phyloP scores from a whole-genome alignment of 2,888 invertebrate species.

The Alitta virens region DNA sequence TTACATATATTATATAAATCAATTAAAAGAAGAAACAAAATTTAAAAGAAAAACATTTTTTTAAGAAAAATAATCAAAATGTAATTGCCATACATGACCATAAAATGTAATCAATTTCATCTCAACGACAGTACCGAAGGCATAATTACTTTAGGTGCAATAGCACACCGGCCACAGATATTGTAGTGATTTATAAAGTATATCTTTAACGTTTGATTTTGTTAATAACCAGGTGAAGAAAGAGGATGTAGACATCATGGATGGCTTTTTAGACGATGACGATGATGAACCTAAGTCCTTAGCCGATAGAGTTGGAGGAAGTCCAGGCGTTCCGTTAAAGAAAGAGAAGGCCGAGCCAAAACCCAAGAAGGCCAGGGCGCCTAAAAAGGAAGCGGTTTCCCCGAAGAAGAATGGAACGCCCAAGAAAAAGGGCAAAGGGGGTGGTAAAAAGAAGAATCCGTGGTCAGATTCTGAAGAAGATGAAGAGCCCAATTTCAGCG shows the following conservation, averaged over 20 bases:
- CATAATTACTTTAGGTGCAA: no score
- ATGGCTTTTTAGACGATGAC: constrained; percentile 13
- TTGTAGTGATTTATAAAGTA: no score
- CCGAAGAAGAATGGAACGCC: constrained; percentile 4
- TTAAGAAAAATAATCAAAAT: no score
- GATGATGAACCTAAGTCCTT: constrained; percentile 9
- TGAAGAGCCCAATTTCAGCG: constrained; percentile 23
- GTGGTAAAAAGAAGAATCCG: constrained; percentile 42
- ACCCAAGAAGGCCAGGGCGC: not conserved
- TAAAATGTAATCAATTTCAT: no score
- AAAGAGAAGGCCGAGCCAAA: not conserved
- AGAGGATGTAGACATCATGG: not conserved
- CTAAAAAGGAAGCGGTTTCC: constrained; percentile 10
- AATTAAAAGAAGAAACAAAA: no score
- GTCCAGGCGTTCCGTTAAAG: not conserved
- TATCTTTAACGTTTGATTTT: no score
- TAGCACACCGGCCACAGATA: no score
- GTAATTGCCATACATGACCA: no score
- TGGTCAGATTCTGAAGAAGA: constrained; percentile 45
- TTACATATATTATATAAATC: no score
- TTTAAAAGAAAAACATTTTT: no score
- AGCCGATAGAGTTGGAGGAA: constrained; percentile 10
- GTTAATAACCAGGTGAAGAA: not conserved
- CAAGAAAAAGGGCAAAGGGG: constrained; percentile 41
- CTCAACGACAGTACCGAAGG: no score